Evolutionary conservation across 2,888 invertebrate genomes (phyloP), one percentile per base, ranked within the genome.

Genomic region (Eubasilissa splendida): DNA sequence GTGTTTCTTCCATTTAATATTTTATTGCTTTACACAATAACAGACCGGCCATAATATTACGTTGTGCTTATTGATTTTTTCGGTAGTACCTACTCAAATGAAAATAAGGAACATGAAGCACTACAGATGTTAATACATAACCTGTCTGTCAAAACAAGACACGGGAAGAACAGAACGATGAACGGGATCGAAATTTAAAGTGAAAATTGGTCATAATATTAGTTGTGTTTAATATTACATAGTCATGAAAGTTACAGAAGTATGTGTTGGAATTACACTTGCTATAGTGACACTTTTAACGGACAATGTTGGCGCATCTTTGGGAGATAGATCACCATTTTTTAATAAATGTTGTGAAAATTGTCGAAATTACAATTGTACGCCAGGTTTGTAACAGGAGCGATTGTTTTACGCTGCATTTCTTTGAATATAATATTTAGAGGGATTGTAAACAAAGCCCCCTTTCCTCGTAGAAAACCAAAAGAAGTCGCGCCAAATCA

Each of bases 321-420:
- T 87, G 71, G 91, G 91, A 0, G 91, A 91, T 85, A 87, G 88
- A 1, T 91, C 90, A n/a, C 88, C 88, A 63, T 89, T 88, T 78
- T 91, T 90, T 84, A 87, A 87, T 82, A 88, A 89, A 82, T 91
- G 91, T 85, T 87, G 89, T 10, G 86, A 87, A 83, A 87, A 88
- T 81, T 91, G 91, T 83, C 86, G 86, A 75, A 86, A 86, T 58
- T 86, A 86, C 76, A 89, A 90, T 82, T 91, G 91, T 81, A 88
- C 89, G 50, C 86, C 87, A 84, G 89, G 91, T 89, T 50, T 14
- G 73, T 14, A 52, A n/a, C 50, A 52, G 60, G 9, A 42, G 42
- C 7, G 42, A 60, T 60, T 33, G 12, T 56, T 66, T 42, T 2
- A 60, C n/a, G 14, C 53, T 71, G 52, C 54, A 42, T 42, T 2